A percentile compares a stretch with the other conserved stretches of the same genome.
Conservation (phyloP, 2,797 vertebrate species). For the Xiphophorus birchmanni region DNA sequence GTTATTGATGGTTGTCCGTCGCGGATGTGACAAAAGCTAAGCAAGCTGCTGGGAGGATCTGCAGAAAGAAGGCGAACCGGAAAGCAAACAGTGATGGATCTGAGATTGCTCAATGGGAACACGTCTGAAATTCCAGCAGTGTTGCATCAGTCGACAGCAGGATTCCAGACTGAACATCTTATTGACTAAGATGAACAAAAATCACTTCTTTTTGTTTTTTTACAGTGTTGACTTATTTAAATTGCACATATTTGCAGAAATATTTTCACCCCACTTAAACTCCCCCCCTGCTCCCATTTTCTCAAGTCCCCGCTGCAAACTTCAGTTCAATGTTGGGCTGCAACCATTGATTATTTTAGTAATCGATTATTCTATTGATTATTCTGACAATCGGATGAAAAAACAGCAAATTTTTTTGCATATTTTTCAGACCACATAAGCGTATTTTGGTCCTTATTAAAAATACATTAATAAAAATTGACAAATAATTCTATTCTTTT, state of each 20-base stretch:
- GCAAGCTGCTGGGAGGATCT: not conserved
- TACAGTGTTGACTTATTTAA: not conserved
- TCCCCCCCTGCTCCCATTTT: not conserved
- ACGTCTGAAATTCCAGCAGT: not conserved
- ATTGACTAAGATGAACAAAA: not conserved
- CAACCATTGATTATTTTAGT: too few relatives aligned
- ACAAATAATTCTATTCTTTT: too few relatives aligned
- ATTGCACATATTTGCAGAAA: not conserved
- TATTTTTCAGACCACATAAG: too few relatives aligned
- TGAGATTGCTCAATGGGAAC: not conserved
- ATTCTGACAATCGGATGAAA: too few relatives aligned
- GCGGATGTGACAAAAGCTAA: not conserved
- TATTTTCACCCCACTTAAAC: not conserved
- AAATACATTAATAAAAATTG: too few relatives aligned
- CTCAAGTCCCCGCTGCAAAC: not conserved
- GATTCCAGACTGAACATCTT: not conserved
- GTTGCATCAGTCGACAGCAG: not conserved
- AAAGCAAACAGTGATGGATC: not conserved
- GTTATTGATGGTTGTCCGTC: not conserved
- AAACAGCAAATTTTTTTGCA: too few relatives aligned
- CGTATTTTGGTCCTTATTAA: too few relatives aligned
- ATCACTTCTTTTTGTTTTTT: not conserved
- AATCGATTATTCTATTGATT: too few relatives aligned
- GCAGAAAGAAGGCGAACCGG: not conserved
- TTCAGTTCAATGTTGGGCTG: not conserved